Conservation (phyloP, 2,888 invertebrate genomes). For the Deilephila elpenor region DNA sequence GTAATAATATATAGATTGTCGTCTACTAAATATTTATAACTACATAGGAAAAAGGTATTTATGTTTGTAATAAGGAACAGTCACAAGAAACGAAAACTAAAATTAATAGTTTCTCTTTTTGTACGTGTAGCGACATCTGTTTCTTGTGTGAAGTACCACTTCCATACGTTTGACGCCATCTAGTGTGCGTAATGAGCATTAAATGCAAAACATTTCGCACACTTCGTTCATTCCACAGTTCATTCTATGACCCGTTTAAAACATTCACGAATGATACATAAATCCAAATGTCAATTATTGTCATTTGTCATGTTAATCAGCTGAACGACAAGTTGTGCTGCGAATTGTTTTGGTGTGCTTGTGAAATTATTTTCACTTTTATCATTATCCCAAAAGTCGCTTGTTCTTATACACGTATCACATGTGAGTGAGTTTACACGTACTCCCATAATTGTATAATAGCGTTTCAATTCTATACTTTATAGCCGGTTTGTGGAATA, state of each 20-base stretch:
- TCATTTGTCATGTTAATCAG: not conserved
- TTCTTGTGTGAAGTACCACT: not conserved
- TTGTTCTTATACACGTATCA: not conserved
- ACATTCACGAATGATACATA: not conserved
- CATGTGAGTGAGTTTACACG: slow-evolving; percentile 5
- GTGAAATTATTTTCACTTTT: slow-evolving; percentile 8
- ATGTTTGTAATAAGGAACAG: no score
- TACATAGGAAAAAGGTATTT: no score
- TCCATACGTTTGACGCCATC: not conserved
- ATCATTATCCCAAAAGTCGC: not conserved
- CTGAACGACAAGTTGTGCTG: not conserved
- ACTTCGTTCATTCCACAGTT: not conserved
- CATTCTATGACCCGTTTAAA: not conserved
- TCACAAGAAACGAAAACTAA: no score
- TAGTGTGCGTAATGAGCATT: not conserved
- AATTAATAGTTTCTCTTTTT: no score
- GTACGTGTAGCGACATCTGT: slow-evolving; percentile 3
- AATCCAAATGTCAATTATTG: not conserved
- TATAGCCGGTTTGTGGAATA: slow-evolving; percentile 12
- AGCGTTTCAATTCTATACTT: not conserved
- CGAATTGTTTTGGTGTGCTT: not conserved
- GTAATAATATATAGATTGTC: no score
- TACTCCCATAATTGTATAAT: not conserved
- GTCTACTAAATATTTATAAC: no score
- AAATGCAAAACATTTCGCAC: not conserved